Percentiles rank a stretch among this genome's conserved stretches.
These are phyloP conservation scores for Pandemis cinnamomeana DNA, from an alignment of 2,888 invertebrate genomes.

Conservation along the genomic window DNA sequence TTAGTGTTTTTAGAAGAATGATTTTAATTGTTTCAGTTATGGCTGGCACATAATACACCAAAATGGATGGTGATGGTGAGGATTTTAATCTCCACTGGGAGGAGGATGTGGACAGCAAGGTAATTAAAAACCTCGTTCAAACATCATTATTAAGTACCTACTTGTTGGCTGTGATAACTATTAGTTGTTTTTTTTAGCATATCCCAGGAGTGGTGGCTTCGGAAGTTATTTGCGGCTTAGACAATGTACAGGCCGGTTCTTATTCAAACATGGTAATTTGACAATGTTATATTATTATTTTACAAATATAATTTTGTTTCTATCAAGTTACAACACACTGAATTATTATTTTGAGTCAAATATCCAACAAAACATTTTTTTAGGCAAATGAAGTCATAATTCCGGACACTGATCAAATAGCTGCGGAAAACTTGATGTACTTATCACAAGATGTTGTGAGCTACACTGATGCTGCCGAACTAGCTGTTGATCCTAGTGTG, in stretches of 20 bases:
- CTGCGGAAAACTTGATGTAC: constrained; percentile 86
- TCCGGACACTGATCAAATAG: constrained; percentile 84
- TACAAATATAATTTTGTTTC: no score
- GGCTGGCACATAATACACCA: constrained; percentile 51
- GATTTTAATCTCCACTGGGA: constrained; percentile 78
- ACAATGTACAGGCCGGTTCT: constrained; percentile 60
- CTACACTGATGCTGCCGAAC: constrained; percentile 70
- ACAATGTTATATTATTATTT: neutral
- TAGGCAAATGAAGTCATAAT: constrained; percentile 73
- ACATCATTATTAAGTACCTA: constrained; percentile 35
- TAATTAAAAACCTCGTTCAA: constrained; percentile 46
- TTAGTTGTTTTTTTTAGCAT: constrained; percentile 57
- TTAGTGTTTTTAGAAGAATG: constrained; percentile 33
- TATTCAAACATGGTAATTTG: constrained; percentile 70
- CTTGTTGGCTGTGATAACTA: constrained; percentile 15
- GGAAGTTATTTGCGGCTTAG: constrained; percentile 68
- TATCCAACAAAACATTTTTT: constrained; percentile 18
- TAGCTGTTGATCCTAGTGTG: constrained; percentile 75
- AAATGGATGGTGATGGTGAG: constrained; percentile 71
- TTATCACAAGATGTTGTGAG: constrained; percentile 84
- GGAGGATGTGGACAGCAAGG: constrained; percentile 75
- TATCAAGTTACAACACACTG: no score
- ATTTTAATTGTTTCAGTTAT: constrained; percentile 48
- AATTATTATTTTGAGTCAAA: no score
- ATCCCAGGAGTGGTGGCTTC: constrained; percentile 56